A percentile compares a stretch with the other conserved stretches of the same genome.
Evolutionary conservation across 2,113 vertebrate genomes (phyloP).

Genomic region (Silurus meridionalis): DNA sequence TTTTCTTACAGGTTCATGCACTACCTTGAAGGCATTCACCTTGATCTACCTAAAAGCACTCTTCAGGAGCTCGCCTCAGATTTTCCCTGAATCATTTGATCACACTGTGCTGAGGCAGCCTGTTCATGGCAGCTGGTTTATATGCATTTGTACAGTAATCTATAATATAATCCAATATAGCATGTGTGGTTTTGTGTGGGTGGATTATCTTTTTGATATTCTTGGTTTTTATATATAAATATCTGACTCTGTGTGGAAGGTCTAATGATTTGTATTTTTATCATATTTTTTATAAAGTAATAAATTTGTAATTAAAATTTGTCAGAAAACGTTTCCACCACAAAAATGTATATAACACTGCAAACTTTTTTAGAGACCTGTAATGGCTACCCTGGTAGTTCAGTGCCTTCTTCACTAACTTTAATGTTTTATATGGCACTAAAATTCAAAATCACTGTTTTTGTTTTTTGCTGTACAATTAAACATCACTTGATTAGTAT

Average conservation of each 20-base stretch:
- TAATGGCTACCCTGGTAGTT: neutral
- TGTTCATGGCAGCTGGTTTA: constrained; percentile 16
- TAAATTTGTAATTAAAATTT: constrained; percentile 53
- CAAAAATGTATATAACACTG: constrained; percentile 53
- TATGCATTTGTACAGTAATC: constrained; percentile 56
- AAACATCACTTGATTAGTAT: neutral
- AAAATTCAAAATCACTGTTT: neutral
- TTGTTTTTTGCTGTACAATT: neutral
- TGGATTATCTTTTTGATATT: neutral
- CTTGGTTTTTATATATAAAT: constrained; percentile 10
- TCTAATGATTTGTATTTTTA: constrained; percentile 51
- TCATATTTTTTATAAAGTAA: constrained; percentile 54
- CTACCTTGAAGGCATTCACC: constrained; percentile 88
- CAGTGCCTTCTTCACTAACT: neutral
- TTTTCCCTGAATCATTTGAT: constrained; percentile 76
- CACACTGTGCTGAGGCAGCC: neutral
- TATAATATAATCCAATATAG: constrained; percentile 33
- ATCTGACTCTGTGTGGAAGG: constrained; percentile 22
- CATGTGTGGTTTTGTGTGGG: constrained; percentile 41
- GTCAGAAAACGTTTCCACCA: constrained; percentile 32
- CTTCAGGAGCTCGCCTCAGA: constrained; percentile 78
- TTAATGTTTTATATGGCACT: neutral
- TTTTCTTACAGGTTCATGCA: constrained; percentile 85
- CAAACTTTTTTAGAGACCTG: neutral
- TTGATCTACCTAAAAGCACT: constrained; percentile 81